These are phyloP conservation scores for Drosophila anomelani DNA, from an alignment of 2,888 invertebrate genomes.

Conservation along the genomic window DNA sequence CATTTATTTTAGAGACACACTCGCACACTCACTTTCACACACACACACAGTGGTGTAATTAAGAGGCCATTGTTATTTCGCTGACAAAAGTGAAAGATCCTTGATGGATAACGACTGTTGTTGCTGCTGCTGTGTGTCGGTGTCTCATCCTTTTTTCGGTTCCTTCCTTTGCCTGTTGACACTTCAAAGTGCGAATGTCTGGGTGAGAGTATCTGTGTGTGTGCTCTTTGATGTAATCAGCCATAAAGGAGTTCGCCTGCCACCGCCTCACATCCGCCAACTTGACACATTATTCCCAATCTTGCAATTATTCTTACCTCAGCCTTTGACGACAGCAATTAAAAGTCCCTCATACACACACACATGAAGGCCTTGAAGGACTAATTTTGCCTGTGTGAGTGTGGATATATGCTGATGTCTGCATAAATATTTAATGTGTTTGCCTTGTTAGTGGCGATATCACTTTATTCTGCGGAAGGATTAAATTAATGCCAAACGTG, in stretches of 20 bases:
- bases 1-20: slow-evolving; percentile 25
- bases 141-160: slow-evolving; percentile 30
- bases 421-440: slow-evolving; percentile 78
- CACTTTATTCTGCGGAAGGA: slow-evolving; percentile 83
- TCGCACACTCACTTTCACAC: slow-evolving; percentile 16
- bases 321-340: slow-evolving; percentile 74
- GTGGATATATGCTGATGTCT: slow-evolving; percentile 52
- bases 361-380: slow-evolving; percentile 37
- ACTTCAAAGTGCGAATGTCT: slow-evolving; percentile 74
- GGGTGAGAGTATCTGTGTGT: neutral
- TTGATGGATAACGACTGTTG: slow-evolving; percentile 77
- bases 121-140: slow-evolving; percentile 38
- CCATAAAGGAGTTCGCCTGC: slow-evolving; percentile 20
- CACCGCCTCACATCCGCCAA: slow-evolving; percentile 46
- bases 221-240: slow-evolving; percentile 63
- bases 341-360: slow-evolving; percentile 54
- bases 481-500: slow-evolving; percentile 81
- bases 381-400: slow-evolving; percentile 54
- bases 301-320: slow-evolving; percentile 82
- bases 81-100: slow-evolving; percentile 84
- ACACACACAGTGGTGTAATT: slow-evolving; percentile 73
- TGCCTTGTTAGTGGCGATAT: slow-evolving; percentile 82
- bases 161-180: slow-evolving; percentile 73
- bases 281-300: slow-evolving; percentile 80
- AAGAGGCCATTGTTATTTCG: slow-evolving; percentile 83